Evolutionary conservation across 2,797 vertebrate genomes (phyloP), one percentile per base, ranked within the genome.

Genomic region (Chrysocyon brachyurus): DNA sequence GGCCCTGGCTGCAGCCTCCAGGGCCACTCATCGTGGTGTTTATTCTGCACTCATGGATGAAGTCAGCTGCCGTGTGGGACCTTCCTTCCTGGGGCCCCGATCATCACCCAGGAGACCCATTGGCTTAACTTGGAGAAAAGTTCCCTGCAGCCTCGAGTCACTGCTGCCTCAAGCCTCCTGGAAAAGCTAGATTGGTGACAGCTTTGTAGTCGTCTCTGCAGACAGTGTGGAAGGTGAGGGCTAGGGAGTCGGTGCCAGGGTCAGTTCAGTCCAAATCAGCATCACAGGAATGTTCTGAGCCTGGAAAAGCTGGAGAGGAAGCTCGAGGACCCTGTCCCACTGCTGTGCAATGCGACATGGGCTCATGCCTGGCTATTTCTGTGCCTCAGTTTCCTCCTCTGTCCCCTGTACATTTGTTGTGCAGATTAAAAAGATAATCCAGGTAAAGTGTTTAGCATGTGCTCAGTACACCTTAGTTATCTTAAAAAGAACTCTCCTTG

Each of bases 1-100:
- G 85, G 66, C n/a, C 56, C 19, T 2, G 2, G 78, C 64, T n/a
- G 46, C 54, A 26, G 92, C 87, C 97, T 81, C 49, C 0, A 31
- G 87, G 92, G 96, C 78, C 77, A 16, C 0, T 22, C 4, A 0
- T 31, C 54, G 2, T 0, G 24, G 9, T 90, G 95, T 97, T 96
- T 96, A 96, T 57, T 59, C 61, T 10, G 66, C 15, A 3, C 87
- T 95, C 40, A 87, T 0, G 9, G 96, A 94, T 97, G 97, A 98
- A 81, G 95, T 95, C 97, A 96, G 59, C n/a, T 66, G 95, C 90
- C 56, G 0, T 0, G 1, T 14, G 95, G 97, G 73, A 63, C 46
- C 12, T 36, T 56, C 56, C 81, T 81, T 93, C 89, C 63, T 3
- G 49, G 96, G 91, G 31, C 86, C 78, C 61, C 61, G 28, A 73